phyloP scores from a whole-genome alignment of 2,888 invertebrate genomes.

The Lithophane leautieri region DNA sequence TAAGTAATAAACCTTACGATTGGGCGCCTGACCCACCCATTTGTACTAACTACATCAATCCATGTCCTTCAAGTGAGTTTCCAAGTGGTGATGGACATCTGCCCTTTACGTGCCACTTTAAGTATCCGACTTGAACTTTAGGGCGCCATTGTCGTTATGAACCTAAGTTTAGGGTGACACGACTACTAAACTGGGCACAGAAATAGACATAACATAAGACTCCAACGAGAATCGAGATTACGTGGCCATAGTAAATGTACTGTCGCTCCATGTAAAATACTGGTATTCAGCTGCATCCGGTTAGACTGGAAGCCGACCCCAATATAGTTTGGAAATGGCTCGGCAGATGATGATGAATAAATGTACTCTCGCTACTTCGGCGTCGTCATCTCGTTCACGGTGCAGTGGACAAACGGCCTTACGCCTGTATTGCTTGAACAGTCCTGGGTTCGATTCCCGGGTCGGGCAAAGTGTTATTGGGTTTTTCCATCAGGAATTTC shows the following conservation, averaged over 20 bases:
- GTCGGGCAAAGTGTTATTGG: not conserved
- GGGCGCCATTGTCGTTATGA: not conserved
- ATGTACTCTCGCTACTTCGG: too few relatives aligned
- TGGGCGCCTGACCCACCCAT: conserved; percentile 18
- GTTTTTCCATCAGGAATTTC: not conserved
- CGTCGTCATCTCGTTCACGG: too few relatives aligned
- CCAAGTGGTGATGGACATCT: conserved; percentile 23
- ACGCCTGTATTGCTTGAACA: not conserved
- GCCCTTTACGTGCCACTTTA: conserved; percentile 9
- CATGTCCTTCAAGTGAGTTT: conserved; percentile 9
- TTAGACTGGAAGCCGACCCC: too few relatives aligned
- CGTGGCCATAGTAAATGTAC: too few relatives aligned
- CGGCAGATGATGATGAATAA: too few relatives aligned
- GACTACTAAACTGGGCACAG: not conserved
- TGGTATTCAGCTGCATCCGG: too few relatives aligned
- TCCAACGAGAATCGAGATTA: not conserved
- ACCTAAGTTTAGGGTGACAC: not conserved
- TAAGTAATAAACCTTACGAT: conserved; percentile 31
- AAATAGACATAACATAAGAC: not conserved
- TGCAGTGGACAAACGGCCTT: too few relatives aligned
- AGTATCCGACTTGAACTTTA: not conserved
- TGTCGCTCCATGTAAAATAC: too few relatives aligned
- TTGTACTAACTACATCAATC: conserved; percentile 32
- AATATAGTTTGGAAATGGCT: too few relatives aligned
- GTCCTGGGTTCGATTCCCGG: not conserved